Evolutionary conservation across 2,797 vertebrate species (phyloP).

Genomic region (Notoglanidium macrostoma): DNA sequence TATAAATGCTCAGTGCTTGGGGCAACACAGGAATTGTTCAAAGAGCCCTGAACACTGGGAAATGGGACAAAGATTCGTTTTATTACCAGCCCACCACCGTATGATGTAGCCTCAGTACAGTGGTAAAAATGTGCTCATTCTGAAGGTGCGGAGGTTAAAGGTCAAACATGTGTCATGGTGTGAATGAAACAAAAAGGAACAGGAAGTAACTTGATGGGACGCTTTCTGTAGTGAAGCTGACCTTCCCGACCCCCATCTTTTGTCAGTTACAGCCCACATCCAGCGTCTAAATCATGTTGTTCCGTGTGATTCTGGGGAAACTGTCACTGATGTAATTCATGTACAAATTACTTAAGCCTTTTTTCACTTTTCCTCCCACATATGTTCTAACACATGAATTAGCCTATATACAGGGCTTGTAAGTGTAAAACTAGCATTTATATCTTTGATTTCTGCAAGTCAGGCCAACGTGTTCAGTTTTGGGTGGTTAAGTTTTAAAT

Average conservation of each 20-base stretch:
- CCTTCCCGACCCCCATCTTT: conserved; percentile 25
- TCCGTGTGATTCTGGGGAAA: not conserved
- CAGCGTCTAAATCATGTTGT: not conserved
- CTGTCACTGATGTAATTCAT: too few species aligned
- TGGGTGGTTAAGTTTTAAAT: not conserved
- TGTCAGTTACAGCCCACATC: conserved; percentile 4
- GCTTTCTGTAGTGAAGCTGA: conserved; percentile 62
- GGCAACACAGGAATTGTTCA: too few species aligned
- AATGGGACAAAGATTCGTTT: conserved; percentile 65
- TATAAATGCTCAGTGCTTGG: not conserved
- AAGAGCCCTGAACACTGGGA: conserved; percentile 55
- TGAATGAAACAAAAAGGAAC: conserved; percentile 59
- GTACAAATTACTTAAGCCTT: not conserved
- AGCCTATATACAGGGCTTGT: not conserved
- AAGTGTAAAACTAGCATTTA: not conserved
- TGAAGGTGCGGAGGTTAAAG: conserved; percentile 49
- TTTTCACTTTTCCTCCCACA: not conserved
- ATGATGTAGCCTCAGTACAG: conserved; percentile 56
- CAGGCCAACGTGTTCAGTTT: not conserved
- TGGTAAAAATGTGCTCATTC: conserved; percentile 59
- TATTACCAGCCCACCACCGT: conserved; percentile 46
- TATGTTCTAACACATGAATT: not conserved
- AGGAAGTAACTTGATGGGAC: conserved; percentile 65
- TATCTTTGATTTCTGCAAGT: not conserved
- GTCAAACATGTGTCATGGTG: conserved; percentile 60